Evolutionary conservation across 2,797 vertebrate genomes (phyloP), one percentile per base, ranked within the genome.

Genomic region (Acestrorhynchus altus): DNA sequence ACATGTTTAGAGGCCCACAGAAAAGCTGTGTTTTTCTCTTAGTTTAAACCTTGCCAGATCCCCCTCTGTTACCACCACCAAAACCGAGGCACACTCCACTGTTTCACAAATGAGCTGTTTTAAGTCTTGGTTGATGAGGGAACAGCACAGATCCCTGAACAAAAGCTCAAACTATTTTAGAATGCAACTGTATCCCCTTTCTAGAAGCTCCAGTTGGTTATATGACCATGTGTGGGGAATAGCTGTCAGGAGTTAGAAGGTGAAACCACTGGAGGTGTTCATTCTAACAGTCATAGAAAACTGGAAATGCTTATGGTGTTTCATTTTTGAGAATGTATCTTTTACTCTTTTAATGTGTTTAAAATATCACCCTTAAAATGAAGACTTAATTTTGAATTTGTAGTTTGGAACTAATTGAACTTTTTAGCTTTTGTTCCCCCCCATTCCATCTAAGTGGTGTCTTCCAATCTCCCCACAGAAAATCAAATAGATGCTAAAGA

Each of bases 401-500:
- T 42, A 51, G 49, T 8, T 68, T 39, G 46, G 24, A 68, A 76
- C 35, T 44, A 20, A 61, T 49, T 60, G 40, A 20, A 54, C 40
- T 81, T 72, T 47, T 31, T 46, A 26, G 28, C n/a, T 22, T 60
- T 10, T 63, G 57, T 40, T 44, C 35, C 51, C 65, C 80, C 78
- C 72, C 68, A 42, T 24, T 16, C 26, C 68, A 9, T 83, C 60
- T 79, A 81, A 85, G 78, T 90, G 82, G 86, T 85, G 44, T 81
- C 60, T 87, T 86, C 85, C 81, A 61, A 80, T 89, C 67, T 89
- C 78, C 88, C 72, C 88, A 87, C 84, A 99, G 97, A 95, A 88
- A 98, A 95, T 86, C 95, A 94, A 81, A 92, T 94, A 87, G 97
- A 93, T 89, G 94, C 94, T 85, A 98, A 96, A 92, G 98, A 99